A percentile compares a stretch with the other conserved stretches of the same genome.
Conservation (phyloP, 1,140 invertebrate species). For the Lysiphlebus fabarum region DNA sequence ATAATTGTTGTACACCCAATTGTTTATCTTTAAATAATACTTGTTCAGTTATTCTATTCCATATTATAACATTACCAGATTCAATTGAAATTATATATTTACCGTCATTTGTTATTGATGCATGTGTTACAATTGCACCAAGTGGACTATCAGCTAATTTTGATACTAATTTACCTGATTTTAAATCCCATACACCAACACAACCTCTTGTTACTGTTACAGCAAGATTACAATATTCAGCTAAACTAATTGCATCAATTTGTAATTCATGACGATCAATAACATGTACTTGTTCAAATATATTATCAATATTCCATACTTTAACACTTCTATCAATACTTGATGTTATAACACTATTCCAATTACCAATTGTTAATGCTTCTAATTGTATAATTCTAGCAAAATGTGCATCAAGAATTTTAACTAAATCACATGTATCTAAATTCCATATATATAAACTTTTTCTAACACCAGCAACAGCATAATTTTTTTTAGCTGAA, state of each 20-base stretch:
- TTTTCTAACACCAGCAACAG: slow-evolving; percentile 92
- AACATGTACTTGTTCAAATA: slow-evolving; percentile 94
- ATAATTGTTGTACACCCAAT: slow-evolving; percentile 80
- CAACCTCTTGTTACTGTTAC: slow-evolving; percentile 88
- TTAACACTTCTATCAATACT: slow-evolving; percentile 97
- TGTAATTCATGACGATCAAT: slow-evolving; percentile 94
- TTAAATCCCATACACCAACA: slow-evolving; percentile 93
- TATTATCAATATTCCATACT: slow-evolving; percentile 99
- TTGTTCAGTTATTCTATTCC: slow-evolving; percentile 82
- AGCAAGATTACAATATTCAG: slow-evolving; percentile 70
- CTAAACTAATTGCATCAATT: slow-evolving; percentile 86
- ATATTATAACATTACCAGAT: slow-evolving; percentile 88
- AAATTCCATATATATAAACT: slow-evolving; percentile 94
- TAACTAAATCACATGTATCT: slow-evolving; percentile 73
- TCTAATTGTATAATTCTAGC: slow-evolving; percentile 91
- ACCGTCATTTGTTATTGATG: slow-evolving; percentile 80
- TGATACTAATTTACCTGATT: slow-evolving; percentile 75
- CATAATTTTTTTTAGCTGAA: slow-evolving; percentile 85
- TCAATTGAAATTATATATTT: slow-evolving; percentile 85
- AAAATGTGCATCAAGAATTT: slow-evolving; percentile 94
- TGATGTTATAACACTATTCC: slow-evolving; percentile 94
- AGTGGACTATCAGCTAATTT: slow-evolving; percentile 88
- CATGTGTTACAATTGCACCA: slow-evolving; percentile 92
- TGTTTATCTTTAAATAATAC: slow-evolving; percentile 84
- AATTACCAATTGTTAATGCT: slow-evolving; percentile 78